Evolutionary conservation across 1,140 invertebrate species (phyloP), one percentile per base, ranked within the genome.

Genomic region (Sarcophaga peregrina): DNA sequence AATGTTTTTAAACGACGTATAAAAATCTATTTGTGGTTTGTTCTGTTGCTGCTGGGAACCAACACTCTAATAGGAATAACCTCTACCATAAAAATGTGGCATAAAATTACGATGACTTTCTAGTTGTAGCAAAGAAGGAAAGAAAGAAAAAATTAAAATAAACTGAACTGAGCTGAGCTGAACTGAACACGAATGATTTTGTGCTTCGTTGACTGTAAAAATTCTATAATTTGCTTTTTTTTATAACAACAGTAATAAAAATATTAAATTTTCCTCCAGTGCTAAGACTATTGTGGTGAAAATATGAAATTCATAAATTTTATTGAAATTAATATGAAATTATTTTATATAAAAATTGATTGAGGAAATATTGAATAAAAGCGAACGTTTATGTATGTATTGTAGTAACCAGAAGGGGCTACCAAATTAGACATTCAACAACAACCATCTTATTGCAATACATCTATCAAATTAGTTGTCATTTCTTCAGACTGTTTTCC

Each of bases 211-310:
- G n/a, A 58, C 54, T 58, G 54, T 58, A 58, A 58, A 58, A 58
- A 58, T 58, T 58, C 54, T 58, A 58, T 58, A 58, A 58, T 58
- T 58, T n/a, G n/a, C n/a, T n/a, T n/a, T n/a, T n/a, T 58, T 58
- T 37, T 58, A 58, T n/a, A 15, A 58, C 54, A 58, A 58, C 11
- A 58, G 25, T 13, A 58, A 58, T 13, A 58, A n/a, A 58, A 37
- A n/a, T 58, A n/a, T 58, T 9, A 13, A 13, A 10, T 54, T 10
- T n/a, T 58, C 54, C 15, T 37, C 54, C 54, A 15, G 11, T 5
- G 15, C 54, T 58, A 58, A 0, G 3, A 37, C 4, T 37, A 37
- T 37, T 2, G 25, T 2, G 25, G 25, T 4, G 4, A 37, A 13
- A 58, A 58, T 58, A n/a, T 13, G 54, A 13, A 58, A 58, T 58